phyloP scores from a whole-genome alignment of 2,888 invertebrate genomes.

The Diabrotica balteata region DNA sequence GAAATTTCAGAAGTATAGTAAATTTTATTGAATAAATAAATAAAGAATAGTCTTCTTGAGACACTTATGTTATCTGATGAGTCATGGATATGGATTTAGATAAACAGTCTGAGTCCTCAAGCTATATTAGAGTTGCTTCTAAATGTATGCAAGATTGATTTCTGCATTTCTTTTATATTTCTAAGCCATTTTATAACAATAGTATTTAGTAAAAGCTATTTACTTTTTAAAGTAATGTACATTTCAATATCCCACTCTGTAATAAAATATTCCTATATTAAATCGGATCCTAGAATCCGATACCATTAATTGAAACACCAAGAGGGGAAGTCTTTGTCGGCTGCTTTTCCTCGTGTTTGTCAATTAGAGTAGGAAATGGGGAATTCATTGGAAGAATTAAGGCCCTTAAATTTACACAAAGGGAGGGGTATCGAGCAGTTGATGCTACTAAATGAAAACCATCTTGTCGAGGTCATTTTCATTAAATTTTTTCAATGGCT shows the following conservation, averaged over 20 bases:
- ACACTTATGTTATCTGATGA: no score
- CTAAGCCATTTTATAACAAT: no score
- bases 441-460: constrained; percentile 39
- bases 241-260: constrained; percentile 1
- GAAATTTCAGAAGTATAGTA: no score
- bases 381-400: constrained; percentile 40
- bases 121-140: no score
- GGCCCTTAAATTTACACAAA: constrained; percentile 16
- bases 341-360: constrained; percentile 30
- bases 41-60: no score
- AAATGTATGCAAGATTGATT: no score
- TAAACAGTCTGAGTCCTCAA: no score
- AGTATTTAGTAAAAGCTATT: no score
- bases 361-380: constrained; percentile 38
- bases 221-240: no score
- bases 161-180: no score
- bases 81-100: no score
- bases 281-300: constrained; percentile 23
- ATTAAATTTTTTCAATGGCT: constrained; percentile 39
- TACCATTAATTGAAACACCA: constrained; percentile 19
- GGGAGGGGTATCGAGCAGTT: constrained; percentile 20
- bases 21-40: no score
- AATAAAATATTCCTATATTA: constrained; percentile 13
- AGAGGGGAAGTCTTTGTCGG: constrained; percentile 25
- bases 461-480: constrained; percentile 47